These are phyloP conservation scores for Sarcophaga rosellei DNA, from an alignment of 2,888 invertebrate species.

Conservation along the genomic window DNA sequence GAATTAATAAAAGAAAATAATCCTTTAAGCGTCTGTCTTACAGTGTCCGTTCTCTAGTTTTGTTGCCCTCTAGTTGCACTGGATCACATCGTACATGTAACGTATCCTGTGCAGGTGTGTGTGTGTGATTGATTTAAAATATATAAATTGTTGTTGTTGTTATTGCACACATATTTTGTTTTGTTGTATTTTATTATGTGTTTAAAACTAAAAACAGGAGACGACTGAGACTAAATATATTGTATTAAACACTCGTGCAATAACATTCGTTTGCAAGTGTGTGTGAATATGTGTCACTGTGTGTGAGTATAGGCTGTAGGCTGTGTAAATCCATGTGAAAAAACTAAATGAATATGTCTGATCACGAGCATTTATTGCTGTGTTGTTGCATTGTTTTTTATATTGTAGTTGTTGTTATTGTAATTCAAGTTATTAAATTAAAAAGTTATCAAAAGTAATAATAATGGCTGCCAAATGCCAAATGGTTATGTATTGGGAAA, in stretches of 20 bases:
- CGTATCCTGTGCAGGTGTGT: too few relatives aligned
- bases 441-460: constrained; percentile 66
- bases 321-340: constrained; percentile 42
- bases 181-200: constrained; percentile 40
- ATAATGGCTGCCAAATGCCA: constrained; percentile 64
- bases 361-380: constrained; percentile 50
- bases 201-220: constrained; percentile 46
- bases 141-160: not conserved
- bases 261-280: not conserved
- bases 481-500: constrained; percentile 53
- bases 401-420: too few relatives aligned
- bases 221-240: not conserved
- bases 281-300: not conserved
- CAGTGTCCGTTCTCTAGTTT: not conserved
- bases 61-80: not conserved
- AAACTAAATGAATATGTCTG: constrained; percentile 56
- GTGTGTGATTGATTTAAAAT: constrained; percentile 30
- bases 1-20: too few relatives aligned
- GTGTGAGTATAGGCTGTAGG: not conserved
- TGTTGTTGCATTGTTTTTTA: constrained; percentile 49
- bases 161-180: not conserved
- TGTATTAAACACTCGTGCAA: not conserved
- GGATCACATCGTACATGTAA: too few relatives aligned
- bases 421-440: constrained; percentile 66
- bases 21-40: constrained; percentile 9